Base-by-base conservation (phyloP, 2,888 invertebrate genomes). In the Trichopoda pennipes region DNA sequence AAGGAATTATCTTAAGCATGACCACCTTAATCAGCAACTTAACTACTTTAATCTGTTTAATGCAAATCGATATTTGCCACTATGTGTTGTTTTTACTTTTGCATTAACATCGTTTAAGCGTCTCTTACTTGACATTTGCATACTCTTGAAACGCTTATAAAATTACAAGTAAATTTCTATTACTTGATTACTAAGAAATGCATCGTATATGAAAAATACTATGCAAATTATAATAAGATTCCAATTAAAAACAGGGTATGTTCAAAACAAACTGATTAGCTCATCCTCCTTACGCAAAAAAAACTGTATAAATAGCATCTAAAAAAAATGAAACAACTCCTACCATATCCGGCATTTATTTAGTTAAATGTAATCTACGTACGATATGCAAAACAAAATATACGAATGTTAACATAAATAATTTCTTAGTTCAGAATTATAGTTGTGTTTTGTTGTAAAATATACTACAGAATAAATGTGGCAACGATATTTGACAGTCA, bases 261-360 rank as follows among this genome's bases (percentile, higher is more conserved):
- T 70, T 63, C 23, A 23, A 38, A 47, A 32, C 19, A 47, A 69
- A 49, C 58, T 58, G 70, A 78, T 79, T 79, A 73, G 73, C 73
- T 79, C 73, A 79, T 79, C 79, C 60, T 73, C 42, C 58, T 51
- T 49, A 69, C 0, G n/a, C 32, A 68, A 51, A 35, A 49, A 47
- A 9, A 21, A 49, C 8, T 17, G 14, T 8, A 42, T 21, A 61
- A 69, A 56, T 35, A 44, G 21, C 61, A 68, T 28, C 21, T 19
- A 73, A 63, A 35, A 42, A 68, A 58, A 64, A 17, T 42, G 19
- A 28, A 28, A 28, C 28, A 42, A 72, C 78, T 78, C 78, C 73
- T 73, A 79, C 79, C 19, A 79, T 79, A 66, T 79, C 78, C 72
- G 66, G 53, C 72, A 60, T 47, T n/a, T 44, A 42, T 38, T 7